These are phyloP conservation scores for Lordiphosa mommai DNA, from an alignment of 1,140 invertebrate species.

Conservation along the genomic window DNA sequence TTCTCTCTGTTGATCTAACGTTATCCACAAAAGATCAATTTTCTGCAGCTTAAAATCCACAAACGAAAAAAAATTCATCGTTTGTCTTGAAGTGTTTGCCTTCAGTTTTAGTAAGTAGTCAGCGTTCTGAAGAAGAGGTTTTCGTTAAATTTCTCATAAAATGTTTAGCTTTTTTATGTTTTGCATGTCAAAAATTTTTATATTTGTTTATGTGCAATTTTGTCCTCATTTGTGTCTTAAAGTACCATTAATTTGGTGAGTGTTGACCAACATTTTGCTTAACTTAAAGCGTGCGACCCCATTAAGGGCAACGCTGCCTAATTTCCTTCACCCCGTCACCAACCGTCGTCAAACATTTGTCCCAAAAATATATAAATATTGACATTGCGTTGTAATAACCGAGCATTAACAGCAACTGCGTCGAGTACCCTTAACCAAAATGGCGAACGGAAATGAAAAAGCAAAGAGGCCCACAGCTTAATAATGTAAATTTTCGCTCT, in stretches of 20 bases:
- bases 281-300: constrained; percentile 1
- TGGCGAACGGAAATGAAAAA: constrained; percentile 64
- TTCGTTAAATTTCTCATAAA: background rate
- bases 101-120: too few species aligned
- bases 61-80: too few species aligned
- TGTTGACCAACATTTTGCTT: too few species aligned
- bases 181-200: background rate
- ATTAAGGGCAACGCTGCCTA: constrained; percentile 5
- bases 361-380: constrained; percentile 52
- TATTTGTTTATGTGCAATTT: background rate
- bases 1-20: too few species aligned
- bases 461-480: constrained; percentile 58
- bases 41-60: too few species aligned
- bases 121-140: too few species aligned
- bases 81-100: too few species aligned
- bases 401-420: constrained; percentile 53
- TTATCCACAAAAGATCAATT: too few species aligned
- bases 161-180: background rate
- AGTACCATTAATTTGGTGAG: too few species aligned
- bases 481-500: constrained; percentile 75
- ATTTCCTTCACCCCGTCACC: background rate
- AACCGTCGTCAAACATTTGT: constrained; percentile 5
- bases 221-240: background rate
- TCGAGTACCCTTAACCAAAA: constrained; percentile 40
- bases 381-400: constrained; percentile 76